Evolutionary conservation across 2,113 vertebrate species (phyloP), one percentile per base, ranked within the genome.

Genomic region (Paralichthys olivaceus): DNA sequence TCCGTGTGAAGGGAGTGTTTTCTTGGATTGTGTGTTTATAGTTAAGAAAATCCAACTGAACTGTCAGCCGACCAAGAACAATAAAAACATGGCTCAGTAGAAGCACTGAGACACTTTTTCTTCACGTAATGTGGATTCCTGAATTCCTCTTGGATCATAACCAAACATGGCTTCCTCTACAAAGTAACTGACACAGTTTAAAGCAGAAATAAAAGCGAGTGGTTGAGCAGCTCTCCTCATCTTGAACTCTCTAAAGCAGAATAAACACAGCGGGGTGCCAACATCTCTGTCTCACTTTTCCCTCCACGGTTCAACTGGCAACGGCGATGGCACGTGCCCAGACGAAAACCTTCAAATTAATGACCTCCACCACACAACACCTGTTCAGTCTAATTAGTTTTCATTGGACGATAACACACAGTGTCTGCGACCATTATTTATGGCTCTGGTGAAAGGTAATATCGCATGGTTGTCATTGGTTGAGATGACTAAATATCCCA

Each of bases 361-460:
- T 83, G 73, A 84, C 86, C 85, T 88, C 86, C 63, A 81, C 86
- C 81, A 84, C 89, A 86, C 87, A 91, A 88, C 93, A 93, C 92
- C 91, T 94, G 92, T 89, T 93, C 85, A 45, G 51, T 79, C 77
- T 81, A 91, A 92, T 93, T 91, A 81, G 79, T 87, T 93, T 93
- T 86, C 83, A 88, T 82, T 89, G 89, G 84, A 82, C 43, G 53
- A 78, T 90, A 86, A 89, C 87, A 77, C 85, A 66, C 58, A 51
- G 66, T 63, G 56, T 78, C 81, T 75, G 69, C 72, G 62, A 51
- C 37, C 72, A 77, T 88, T 89, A 87, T 93, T 91, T 87, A 92
- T 81, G 71, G 73, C 49, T 65, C 53, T 80, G 69, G 69, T 75
- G 71, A 84, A 87, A 87, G 79, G 75, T 87, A 75, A 75, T 72